Evolutionary conservation across 2,797 vertebrate genomes (phyloP), one percentile per base, ranked within the genome.

Genomic region (Thunnus albacares): DNA sequence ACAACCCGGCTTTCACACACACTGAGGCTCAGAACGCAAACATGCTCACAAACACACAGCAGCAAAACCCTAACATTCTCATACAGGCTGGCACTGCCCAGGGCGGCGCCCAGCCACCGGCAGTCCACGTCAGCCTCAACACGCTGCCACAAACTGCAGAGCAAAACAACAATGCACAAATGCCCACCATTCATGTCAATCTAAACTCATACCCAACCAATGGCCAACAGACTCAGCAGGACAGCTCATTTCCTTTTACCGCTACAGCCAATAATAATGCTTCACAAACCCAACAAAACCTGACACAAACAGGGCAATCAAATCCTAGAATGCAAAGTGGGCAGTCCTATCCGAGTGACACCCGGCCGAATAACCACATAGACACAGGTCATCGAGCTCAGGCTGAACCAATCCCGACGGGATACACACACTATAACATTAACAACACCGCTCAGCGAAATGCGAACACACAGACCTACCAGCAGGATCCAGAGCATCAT

Each of bases 121-220:
- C 88, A 0, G 90, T 96, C 45, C 95, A 94, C 0, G 87, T 96
- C 74, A 95, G 86, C 83, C 90, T 96, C 0, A 95, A 90, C 85
- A 60, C 94, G 0, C 65, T 86, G 76, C 91, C 92, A 2, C 84
- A 71, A n/a, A 70, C 33, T 0, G 67, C 71, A 41, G 89, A 90
- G 49, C 78, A 75, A 15, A 93, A 79, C 76, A 80, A 47, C 56
- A 75, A 71, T 7, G 71, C 87, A 9, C 95, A 88, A 49, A 82
- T 94, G 56, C 94, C 94, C n/a, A 87, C 91, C 6, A 93, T 96
- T 71, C 91, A 96, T 17, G 90, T 96, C 61, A 96, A 94, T 80
- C 89, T 96, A 0, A 95, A 92, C 74, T 88, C 95, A 1, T 94
- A 84, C 71, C 70, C 94, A 3, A 41, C 38, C 64, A 64, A 62